Conservation (phyloP, 1,140 invertebrate species). For the Heliconius congener region DNA sequence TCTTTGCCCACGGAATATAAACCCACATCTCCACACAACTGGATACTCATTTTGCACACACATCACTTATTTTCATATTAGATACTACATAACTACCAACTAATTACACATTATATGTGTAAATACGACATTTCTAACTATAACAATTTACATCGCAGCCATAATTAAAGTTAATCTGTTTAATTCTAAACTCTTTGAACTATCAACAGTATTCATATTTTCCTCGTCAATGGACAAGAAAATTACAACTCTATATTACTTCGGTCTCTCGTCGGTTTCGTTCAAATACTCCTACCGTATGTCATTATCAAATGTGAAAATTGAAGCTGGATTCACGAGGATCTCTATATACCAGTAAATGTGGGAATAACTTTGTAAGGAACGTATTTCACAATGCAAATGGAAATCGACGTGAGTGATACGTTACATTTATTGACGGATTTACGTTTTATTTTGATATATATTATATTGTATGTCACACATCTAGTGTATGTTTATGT, state of each 20-base stretch:
- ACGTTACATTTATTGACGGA: background rate
- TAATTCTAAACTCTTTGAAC: slow-evolving; percentile 41
- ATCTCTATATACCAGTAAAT: background rate
- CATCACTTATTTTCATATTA: too few species aligned
- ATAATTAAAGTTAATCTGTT: slow-evolving; percentile 30
- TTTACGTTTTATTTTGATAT: background rate
- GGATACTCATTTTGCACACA: too few species aligned
- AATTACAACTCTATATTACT: slow-evolving; percentile 40
- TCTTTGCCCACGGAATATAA: too few species aligned
- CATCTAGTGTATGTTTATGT: too few species aligned
- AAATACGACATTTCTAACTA: background rate
- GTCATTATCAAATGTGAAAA: slow-evolving; percentile 23
- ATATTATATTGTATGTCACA: too few species aligned
- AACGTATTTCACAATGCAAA: slow-evolving; percentile 13
- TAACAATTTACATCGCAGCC: background rate
- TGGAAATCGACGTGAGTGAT: background rate
- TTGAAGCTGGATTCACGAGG: background rate
- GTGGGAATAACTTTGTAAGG: background rate
- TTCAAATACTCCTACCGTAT: slow-evolving; percentile 16
- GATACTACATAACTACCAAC: too few species aligned
- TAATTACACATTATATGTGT: background rate
- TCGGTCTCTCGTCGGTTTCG: slow-evolving; percentile 18
- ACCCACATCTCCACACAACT: too few species aligned
- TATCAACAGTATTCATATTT: slow-evolving; percentile 37
- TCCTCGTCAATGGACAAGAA: slow-evolving; percentile 42